phyloP scores from a whole-genome alignment of 2,888 invertebrate genomes.

The Scelioninae gen. 2 region DNA sequence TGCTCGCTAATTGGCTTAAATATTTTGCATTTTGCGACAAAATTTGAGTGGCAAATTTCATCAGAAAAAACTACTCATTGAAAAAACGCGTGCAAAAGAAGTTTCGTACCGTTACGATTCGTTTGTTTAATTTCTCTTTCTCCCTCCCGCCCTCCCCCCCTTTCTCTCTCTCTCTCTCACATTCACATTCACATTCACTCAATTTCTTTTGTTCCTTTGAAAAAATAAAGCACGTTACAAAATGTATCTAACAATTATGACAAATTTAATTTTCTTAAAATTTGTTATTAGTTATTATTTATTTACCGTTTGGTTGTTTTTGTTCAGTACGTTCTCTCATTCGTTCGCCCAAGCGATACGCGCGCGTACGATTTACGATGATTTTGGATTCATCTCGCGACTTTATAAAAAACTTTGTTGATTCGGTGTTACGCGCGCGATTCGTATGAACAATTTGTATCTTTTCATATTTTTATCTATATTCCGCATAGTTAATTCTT shows the following conservation, averaged over 20 bases:
- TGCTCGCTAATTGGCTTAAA: constrained; percentile 74
- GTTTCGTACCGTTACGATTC: constrained; percentile 44
- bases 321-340: constrained; percentile 33
- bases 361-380: constrained; percentile 10
- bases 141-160: constrained; percentile 10
- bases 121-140: constrained; percentile 20
- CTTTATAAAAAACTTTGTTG: constrained; percentile 19
- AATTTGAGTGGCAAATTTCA: constrained; percentile 69
- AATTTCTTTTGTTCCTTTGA: constrained; percentile 33
- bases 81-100: constrained; percentile 66
- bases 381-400: constrained; percentile 5
- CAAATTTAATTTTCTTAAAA: constrained; percentile 47
- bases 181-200: constrained; percentile 18
- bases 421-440: not conserved
- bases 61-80: constrained; percentile 64
- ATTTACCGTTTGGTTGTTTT: constrained; percentile 6
- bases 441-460: constrained; percentile 8
- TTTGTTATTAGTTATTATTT: constrained; percentile 20
- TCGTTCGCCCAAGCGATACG: constrained; percentile 4
- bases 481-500: constrained; percentile 39
- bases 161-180: constrained; percentile 20
- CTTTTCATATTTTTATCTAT: constrained; percentile 36
- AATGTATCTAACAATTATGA: constrained; percentile 55
- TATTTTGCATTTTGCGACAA: constrained; percentile 73
- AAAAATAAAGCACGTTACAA: constrained; percentile 59